Base-by-base conservation (phyloP, 1,140 invertebrate species). In the Yoshiicerus persimilis region DNA sequence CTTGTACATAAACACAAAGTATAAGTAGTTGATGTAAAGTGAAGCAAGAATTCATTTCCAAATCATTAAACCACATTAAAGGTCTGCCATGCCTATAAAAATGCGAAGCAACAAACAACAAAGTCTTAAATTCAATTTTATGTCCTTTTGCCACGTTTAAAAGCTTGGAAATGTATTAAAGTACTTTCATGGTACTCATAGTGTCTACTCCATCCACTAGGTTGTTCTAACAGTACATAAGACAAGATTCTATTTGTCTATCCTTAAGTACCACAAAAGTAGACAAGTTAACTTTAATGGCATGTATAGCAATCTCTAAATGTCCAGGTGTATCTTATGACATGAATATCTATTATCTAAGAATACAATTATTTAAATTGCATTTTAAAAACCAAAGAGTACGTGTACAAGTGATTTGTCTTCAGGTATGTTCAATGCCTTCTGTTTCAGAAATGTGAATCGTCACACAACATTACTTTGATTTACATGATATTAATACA, bases 21-120 rank as follows among this genome's bases (percentile, higher is more conserved):
- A n/a, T n/a, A n/a, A n/a, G n/a, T 80, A 36, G 23, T 36, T 8
- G 75, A 25, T 80, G 75, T 36, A 80, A 80, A 36, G 75, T 34
- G 34, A 80, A 80, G 75, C 75, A 80, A 80, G 75, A 80, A 80
- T 80, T 80, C 75, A 80, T 80, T 80, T 80, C 75, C 75, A 80
- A 80, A 34, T 80, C 75, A 80, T 80, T 80, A 80, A 80, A 80
- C 75, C 30, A 80, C 34, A 80, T 80, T 80, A 80, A 80, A 32
- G 75, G 34, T 80, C 32, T 70, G 75, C 75, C 30, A 80, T 80
- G 32, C 75, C 30, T 80, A 80, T 80, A 80, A 80, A 80, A 36
- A 38, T 80, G n/a, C 75, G 32, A 32, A 16, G 75, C 34, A 80
- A 80, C 75, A 36, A 80, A 80, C 75, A 80, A 80, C 75, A 80